Conservation (phyloP, 2,888 invertebrate species). For the Pristionchus mayeri region DNA sequence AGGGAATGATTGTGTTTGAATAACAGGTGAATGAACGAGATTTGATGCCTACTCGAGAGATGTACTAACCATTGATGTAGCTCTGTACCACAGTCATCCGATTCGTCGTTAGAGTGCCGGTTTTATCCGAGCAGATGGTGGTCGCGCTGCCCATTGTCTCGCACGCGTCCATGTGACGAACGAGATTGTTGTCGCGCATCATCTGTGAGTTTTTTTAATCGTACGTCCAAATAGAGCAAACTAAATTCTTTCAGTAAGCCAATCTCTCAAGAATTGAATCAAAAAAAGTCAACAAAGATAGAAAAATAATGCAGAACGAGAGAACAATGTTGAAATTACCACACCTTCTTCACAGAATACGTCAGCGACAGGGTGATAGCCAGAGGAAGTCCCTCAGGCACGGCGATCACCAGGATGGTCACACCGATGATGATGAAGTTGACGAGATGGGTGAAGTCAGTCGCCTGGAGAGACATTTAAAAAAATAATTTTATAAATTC, state of each 20-base stretch:
- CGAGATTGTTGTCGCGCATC: slow-evolving; percentile 80
- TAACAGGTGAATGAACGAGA: no score
- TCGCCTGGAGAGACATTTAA: slow-evolving; percentile 30
- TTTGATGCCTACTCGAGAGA: no score
- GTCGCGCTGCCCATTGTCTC: slow-evolving; percentile 81
- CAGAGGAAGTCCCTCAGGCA: slow-evolving; percentile 96
- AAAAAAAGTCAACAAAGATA: no score
- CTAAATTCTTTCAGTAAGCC: no score
- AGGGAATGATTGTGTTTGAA: no score
- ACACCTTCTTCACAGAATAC: slow-evolving; percentile 95
- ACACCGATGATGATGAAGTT: slow-evolving; percentile 95
- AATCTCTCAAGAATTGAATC: no score
- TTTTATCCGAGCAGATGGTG: slow-evolving; percentile 80
- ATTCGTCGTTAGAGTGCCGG: slow-evolving; percentile 80
- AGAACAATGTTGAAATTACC: no score
- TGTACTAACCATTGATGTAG: no score
- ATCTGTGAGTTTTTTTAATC: no score
- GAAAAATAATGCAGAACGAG: no score
- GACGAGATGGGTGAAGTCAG: slow-evolving; percentile 53
- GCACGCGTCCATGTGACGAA: slow-evolving; percentile 80
- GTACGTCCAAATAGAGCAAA: neutral
- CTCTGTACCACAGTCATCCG: slow-evolving; percentile 82
- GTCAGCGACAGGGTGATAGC: slow-evolving; percentile 98
- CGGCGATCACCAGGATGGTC: slow-evolving; percentile 97
- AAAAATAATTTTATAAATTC: no score